Evolutionary conservation across 2,888 invertebrate species (phyloP).

Genomic region (Megalurothrips usitatus): DNA sequence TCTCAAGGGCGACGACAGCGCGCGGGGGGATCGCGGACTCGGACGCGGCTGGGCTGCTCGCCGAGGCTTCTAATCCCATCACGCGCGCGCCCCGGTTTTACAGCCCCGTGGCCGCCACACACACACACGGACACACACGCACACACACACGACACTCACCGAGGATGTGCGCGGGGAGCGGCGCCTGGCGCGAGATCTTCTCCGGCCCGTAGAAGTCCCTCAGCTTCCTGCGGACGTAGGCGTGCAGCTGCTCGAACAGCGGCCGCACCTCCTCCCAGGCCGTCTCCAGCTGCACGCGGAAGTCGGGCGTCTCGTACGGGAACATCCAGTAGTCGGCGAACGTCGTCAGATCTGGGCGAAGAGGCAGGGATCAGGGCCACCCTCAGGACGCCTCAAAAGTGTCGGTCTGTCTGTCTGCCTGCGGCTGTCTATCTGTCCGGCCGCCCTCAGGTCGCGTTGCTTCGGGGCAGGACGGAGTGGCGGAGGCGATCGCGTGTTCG

Average conservation of each 20-base stretch:
- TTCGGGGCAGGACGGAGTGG: no score
- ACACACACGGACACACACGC: no score
- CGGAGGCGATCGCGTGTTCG: no score
- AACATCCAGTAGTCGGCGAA: constrained; percentile 86
- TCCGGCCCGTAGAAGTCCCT: constrained; percentile 80
- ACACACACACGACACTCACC: constrained; percentile 47
- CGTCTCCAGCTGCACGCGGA: constrained; percentile 72
- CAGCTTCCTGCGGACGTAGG: constrained; percentile 80
- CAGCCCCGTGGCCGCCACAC: no score
- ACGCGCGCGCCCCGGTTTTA: no score
- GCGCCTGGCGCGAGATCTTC: constrained; percentile 71
- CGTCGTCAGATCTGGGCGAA: constrained; percentile 72
- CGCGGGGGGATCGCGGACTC: not conserved
- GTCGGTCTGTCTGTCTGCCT: no score
- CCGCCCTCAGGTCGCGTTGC: no score
- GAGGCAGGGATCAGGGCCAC: not conserved
- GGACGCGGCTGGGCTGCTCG: not conserved
- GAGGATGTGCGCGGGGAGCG: constrained; percentile 77
- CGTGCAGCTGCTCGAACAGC: constrained; percentile 80
- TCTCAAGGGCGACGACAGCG: constrained; percentile 4
- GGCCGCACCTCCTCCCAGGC: constrained; percentile 82
- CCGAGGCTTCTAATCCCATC: not conserved
- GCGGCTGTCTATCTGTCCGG: no score
- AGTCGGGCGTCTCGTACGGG: constrained; percentile 72
- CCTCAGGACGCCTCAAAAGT: no score